Evolutionary conservation across 2,888 invertebrate species (phyloP).

Genomic region (Meghimatium bilineatum): DNA sequence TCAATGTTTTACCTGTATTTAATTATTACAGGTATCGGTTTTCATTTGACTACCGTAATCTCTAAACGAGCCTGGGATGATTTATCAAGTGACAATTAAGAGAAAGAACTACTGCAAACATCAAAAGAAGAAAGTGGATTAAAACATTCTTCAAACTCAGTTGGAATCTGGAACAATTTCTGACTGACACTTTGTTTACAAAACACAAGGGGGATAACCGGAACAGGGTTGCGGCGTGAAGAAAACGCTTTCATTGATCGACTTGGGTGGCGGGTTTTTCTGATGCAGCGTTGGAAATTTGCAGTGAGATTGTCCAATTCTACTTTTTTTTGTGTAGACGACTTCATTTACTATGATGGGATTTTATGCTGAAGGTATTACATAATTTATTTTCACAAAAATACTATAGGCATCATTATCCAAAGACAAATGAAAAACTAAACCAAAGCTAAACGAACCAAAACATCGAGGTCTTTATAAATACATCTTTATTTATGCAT

Average conservation of each 20-base stretch:
- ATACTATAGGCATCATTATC: too few species aligned
- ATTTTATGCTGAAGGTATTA: too few species aligned
- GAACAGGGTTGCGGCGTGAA: neutral
- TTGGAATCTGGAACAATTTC: neutral
- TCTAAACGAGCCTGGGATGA: too few species aligned
- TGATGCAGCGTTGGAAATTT: neutral
- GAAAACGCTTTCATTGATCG: slow-evolving; percentile 11
- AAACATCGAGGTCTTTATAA: neutral
- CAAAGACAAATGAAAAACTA: too few species aligned
- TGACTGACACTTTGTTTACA: slow-evolving; percentile 28
- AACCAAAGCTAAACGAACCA: too few species aligned
- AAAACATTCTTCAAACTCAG: neutral
- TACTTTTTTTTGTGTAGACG: too few species aligned
- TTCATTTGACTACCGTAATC: too few species aligned
- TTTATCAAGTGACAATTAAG: neutral
- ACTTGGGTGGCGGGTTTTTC: slow-evolving; percentile 11
- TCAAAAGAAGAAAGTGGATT: neutral
- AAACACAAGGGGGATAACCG: slow-evolving; percentile 11
- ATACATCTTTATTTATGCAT: slow-evolving; percentile 11
- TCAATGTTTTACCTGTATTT: too few species aligned
- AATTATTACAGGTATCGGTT: too few species aligned
- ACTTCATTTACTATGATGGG: too few species aligned
- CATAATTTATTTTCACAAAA: too few species aligned
- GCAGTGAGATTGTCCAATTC: too few species aligned
- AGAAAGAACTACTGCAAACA: neutral